Conservation (phyloP, 2,888 invertebrate genomes). For the Dolichopus griseipennis region DNA sequence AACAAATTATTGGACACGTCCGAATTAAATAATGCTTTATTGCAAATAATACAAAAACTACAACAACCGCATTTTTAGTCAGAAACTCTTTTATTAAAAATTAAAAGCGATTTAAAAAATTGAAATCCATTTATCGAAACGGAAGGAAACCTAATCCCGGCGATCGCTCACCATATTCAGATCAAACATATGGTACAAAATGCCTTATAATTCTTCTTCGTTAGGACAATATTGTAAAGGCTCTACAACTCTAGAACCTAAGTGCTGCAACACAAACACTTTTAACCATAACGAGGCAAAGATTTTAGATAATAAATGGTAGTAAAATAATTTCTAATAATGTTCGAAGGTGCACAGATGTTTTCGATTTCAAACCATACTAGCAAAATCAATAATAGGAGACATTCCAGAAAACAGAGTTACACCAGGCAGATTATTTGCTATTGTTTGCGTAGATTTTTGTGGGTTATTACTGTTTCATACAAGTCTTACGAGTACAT, state of each 20-base stretch:
- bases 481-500: neutral
- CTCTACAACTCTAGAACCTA: constrained; percentile 1
- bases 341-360: neutral
- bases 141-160: no score
- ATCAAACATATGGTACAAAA: neutral
- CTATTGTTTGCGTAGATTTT: constrained; percentile 8
- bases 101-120: no score
- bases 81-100: no score
- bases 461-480: neutral
- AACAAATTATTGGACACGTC: no score
- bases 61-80: no score
- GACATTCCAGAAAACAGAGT: neutral
- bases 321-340: neutral
- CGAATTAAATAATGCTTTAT: no score
- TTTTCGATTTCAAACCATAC: neutral
- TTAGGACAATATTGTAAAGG: no score
- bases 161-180: no score
- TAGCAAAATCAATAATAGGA: neutral
- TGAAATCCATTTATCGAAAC: no score
- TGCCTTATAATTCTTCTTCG: neutral
- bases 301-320: constrained; percentile 8
- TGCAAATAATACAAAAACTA: no score
- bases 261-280: constrained; percentile 7
- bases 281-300: neutral
- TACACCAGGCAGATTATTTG: constrained; percentile 4